These are phyloP conservation scores for Plotosus lineatus DNA, from an alignment of 2,113 vertebrate species.

Conservation along the genomic window DNA sequence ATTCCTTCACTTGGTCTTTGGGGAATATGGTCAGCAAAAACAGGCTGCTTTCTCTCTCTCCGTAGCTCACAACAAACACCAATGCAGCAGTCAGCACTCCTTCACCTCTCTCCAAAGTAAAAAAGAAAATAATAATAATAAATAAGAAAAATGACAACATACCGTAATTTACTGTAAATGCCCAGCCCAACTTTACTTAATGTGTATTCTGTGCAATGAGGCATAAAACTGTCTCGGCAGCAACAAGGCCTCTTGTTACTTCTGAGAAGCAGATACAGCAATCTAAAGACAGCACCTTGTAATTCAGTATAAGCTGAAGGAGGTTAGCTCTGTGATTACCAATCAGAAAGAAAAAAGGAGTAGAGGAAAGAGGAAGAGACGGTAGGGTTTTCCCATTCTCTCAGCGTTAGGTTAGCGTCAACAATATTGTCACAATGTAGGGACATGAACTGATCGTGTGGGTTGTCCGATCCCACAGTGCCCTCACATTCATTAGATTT, in stretches of 20 bases:
- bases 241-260: conserved; percentile 37
- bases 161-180: conserved; percentile 39
- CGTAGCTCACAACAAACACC: conserved; percentile 14
- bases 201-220: conserved; percentile 28
- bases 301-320: conserved; percentile 39
- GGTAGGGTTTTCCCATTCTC: neutral
- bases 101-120: neutral
- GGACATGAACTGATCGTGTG: conserved; percentile 16
- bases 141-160: neutral
- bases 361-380: neutral
- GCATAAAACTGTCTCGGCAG: conserved; percentile 24
- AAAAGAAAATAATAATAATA: neutral
- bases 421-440: conserved; percentile 19
- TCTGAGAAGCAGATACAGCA: conserved; percentile 42
- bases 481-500: neutral
- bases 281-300: conserved; percentile 42
- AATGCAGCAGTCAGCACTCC: conserved; percentile 12
- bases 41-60: conserved; percentile 4
- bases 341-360: conserved; percentile 20
- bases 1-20: conserved; percentile 14
- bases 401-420: conserved; percentile 25
- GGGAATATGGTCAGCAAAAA: conserved; percentile 32
- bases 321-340: conserved; percentile 30
- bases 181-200: conserved; percentile 29
- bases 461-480: conserved; percentile 7